phyloP scores from a whole-genome alignment of 2,888 invertebrate genomes.

The Eumacrocentrus americanus region DNA sequence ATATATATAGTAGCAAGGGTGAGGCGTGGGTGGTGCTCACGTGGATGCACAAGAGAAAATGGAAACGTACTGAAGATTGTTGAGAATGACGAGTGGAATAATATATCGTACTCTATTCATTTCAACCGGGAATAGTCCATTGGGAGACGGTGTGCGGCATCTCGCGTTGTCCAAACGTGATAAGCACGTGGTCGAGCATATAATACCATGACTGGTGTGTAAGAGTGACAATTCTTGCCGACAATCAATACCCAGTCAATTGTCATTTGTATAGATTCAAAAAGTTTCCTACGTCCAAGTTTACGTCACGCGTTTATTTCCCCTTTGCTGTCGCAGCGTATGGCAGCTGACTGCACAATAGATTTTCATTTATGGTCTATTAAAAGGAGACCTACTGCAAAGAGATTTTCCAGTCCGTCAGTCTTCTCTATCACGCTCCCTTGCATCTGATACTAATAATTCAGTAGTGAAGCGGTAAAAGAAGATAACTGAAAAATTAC shows the following conservation, averaged over 20 bases:
- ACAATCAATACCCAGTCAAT: background rate
- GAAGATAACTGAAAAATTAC: too few relatives aligned
- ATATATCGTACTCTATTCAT: background rate
- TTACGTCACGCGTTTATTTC: background rate
- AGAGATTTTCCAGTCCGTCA: too few relatives aligned
- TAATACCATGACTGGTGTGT: background rate
- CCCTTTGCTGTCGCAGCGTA: background rate
- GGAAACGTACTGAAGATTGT: conserved; percentile 7
- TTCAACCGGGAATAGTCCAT: background rate
- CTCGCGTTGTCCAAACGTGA: conserved; percentile 8
- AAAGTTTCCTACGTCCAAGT: conserved; percentile 8
- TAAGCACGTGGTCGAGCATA: background rate
- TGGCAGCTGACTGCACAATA: too few relatives aligned
- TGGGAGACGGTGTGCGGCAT: background rate
- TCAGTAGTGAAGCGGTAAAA: too few relatives aligned
- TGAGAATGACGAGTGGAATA: background rate
- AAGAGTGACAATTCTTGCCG: conserved; percentile 12
- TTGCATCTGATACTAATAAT: too few relatives aligned
- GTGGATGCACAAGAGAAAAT: background rate
- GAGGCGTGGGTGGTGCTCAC: background rate
- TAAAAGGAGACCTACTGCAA: too few relatives aligned
- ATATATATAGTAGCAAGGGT: background rate
- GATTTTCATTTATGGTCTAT: too few relatives aligned
- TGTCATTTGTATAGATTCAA: conserved; percentile 18
- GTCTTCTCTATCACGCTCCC: too few relatives aligned